These are phyloP conservation scores for Neostethus bicornis DNA, from an alignment of 2,797 vertebrate genomes.

Conservation along the genomic window DNA sequence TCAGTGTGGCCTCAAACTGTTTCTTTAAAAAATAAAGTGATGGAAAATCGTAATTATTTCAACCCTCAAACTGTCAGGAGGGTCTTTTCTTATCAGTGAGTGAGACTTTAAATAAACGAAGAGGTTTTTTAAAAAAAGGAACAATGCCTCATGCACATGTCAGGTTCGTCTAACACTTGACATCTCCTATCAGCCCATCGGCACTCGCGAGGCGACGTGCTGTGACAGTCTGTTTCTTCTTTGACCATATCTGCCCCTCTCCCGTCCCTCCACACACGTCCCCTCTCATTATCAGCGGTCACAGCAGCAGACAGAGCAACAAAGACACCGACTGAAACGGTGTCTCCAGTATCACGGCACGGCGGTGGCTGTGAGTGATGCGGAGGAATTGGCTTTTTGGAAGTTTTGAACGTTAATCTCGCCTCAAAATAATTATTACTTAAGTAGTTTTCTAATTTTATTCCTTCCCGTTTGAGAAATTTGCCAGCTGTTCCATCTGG, in stretches of 20 bases:
- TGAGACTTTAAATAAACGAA: constrained; percentile 5
- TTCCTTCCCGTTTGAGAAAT: no score
- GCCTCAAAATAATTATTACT: no score
- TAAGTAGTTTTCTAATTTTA: no score
- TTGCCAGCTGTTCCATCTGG: no score
- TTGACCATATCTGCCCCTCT: constrained; percentile 1
- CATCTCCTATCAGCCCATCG: constrained; percentile 29
- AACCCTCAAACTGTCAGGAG: constrained; percentile 9
- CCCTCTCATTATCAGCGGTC: constrained; percentile 37
- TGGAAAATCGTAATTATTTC: no score
- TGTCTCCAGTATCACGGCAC: constrained; percentile 7
- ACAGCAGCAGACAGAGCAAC: constrained; percentile 30
- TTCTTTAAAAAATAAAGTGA: not conserved
- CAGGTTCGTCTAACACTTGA: constrained; percentile 7
- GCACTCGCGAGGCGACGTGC: constrained; percentile 4
- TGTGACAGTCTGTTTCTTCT: constrained; percentile 1
- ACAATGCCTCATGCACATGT: not conserved
- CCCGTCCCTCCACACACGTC: constrained; percentile 16
- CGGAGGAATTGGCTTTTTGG: not conserved
- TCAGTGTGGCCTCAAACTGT: no score
- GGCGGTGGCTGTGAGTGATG: constrained; percentile 28
- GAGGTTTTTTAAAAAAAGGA: not conserved
- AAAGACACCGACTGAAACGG: constrained; percentile 29
- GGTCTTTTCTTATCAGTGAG: no score
- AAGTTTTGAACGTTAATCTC: no score